Base-by-base conservation (phyloP, 1,140 invertebrate species). In the Triops longicaudatus region DNA sequence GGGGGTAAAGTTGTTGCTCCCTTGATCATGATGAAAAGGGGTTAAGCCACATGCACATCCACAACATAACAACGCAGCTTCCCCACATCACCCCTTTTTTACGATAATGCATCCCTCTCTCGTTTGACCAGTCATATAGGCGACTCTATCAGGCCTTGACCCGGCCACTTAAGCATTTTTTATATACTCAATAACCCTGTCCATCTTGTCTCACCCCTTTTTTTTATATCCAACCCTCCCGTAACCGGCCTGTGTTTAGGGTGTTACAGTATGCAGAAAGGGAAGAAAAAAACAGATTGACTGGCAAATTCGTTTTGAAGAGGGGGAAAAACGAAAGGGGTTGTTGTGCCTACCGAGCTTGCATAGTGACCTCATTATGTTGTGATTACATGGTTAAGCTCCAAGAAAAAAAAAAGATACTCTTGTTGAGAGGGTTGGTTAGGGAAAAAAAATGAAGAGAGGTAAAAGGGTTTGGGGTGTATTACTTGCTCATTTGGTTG, bases 291-390 rank as follows among this genome's bases (percentile, higher is more conserved):
- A 63, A 63, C n/a, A 22, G 50, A 63, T 63, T 63, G 50, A 63
- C 50, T 63, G 50, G 50, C 50, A 63, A 63, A 63, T 63, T 63
- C 50, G 50, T 9, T 63, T 17, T 22, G 14, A 63, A 63, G 50
- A 22, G 50, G 50, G 7, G 22, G 50, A 14, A 63, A 63, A 63
- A 0, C 44, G 44, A 63, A 63, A 63, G 44, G 44, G 50, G 50
- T 63, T 63, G 50, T 63, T 63, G 50, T 22, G 50, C 22, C 50
- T n/a, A 63, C 10, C 3, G 14, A 63, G 50, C 50, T 63, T 63
- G 50, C 50, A 63, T 63, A 63, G 50, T 63, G 50, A 63, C 50
- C 50, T 63, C 50, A 63, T 63, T 63, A 63, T 63, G 50, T n/a
- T 63, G 50, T 63, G 50, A 63, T 63, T 63, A 63, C 50, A 63